Percentiles rank a stretch among this genome's conserved stretches.
Conservation (phyloP, 1,140 invertebrate genomes). For the Pinna nobilis region DNA sequence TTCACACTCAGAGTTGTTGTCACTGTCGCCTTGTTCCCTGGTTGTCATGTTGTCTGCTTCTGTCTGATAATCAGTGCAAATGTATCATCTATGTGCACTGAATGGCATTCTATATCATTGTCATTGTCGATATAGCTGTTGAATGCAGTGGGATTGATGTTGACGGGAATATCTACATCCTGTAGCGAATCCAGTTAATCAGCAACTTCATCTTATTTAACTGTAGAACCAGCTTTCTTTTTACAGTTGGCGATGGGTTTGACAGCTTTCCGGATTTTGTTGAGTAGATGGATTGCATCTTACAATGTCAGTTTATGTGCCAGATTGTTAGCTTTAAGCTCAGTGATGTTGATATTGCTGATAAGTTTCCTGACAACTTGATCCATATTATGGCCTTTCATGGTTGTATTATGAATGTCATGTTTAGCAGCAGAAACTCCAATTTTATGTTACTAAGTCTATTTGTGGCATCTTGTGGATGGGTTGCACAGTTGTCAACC, state of each 20-base stretch:
- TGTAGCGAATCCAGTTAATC: not conserved
- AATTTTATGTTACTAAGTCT: not conserved
- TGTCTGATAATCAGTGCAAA: no score
- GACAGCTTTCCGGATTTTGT: conserved; percentile 20
- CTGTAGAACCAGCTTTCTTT: conserved; percentile 6
- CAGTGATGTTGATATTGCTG: not conserved
- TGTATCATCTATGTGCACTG: no score
- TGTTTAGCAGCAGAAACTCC: conserved; percentile 41
- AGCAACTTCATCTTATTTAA: no score
- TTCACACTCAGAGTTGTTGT: no score
- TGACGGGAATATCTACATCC: not conserved
- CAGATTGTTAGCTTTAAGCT: not conserved
- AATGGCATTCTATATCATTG: not conserved
- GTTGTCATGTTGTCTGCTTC: no score
- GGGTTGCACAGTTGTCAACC: conserved; percentile 30
- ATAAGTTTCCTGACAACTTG: conserved; percentile 16
- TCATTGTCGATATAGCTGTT: not conserved
- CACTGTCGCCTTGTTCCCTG: no score
- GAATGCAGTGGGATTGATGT: not conserved
- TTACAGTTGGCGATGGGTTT: conserved; percentile 15
- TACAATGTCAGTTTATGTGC: conserved; percentile 12
- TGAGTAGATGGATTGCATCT: conserved; percentile 25
- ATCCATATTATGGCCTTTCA: conserved; percentile 4
- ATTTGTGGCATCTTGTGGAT: conserved; percentile 4
- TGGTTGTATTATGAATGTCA: conserved; percentile 29